A percentile compares a stretch with the other conserved stretches of the same genome.
Evolutionary conservation across 2,113 vertebrate species (phyloP).

Genomic region (Phoxinus phoxinus): DNA sequence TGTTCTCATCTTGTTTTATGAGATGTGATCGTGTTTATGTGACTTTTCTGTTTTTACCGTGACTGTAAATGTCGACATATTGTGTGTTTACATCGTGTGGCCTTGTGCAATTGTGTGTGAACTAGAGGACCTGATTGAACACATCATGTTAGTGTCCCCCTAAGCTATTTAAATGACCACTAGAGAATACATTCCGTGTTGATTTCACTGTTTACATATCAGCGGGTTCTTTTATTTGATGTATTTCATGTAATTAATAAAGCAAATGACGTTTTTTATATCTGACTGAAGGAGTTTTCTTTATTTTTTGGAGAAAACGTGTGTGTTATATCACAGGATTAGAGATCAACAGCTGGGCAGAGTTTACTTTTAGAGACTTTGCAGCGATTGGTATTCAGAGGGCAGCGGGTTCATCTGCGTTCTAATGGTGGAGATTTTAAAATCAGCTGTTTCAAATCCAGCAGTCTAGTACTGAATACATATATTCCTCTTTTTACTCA

Average conservation of each 20-base stretch:
- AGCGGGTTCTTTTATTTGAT: conserved; percentile 21
- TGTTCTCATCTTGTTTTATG: neutral
- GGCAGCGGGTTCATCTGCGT: neutral
- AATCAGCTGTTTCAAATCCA: neutral
- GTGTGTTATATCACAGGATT: conserved; percentile 48
- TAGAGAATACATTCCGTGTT: neutral
- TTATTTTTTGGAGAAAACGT: neutral
- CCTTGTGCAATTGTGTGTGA: conserved; percentile 30
- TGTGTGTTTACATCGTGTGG: conserved; percentile 30
- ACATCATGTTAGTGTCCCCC: neutral
- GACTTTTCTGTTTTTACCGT: neutral
- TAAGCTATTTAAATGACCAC: neutral
- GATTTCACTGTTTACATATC: conserved; percentile 1
- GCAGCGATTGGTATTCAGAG: neutral
- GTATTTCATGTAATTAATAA: conserved; percentile 42
- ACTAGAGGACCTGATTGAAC: neutral
- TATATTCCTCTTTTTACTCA: neutral
- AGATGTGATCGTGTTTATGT: neutral
- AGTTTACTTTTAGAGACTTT: conserved; percentile 14
- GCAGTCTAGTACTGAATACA: neutral
- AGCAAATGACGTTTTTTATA: conserved; percentile 30
- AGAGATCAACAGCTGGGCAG: conserved; percentile 29
- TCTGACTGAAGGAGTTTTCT: neutral
- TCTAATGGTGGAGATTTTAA: conserved; percentile 19
- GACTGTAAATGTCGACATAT: conserved; percentile 17